phyloP scores from a whole-genome alignment of 2,113 vertebrate genomes.

The Heptranchias perlo region DNA sequence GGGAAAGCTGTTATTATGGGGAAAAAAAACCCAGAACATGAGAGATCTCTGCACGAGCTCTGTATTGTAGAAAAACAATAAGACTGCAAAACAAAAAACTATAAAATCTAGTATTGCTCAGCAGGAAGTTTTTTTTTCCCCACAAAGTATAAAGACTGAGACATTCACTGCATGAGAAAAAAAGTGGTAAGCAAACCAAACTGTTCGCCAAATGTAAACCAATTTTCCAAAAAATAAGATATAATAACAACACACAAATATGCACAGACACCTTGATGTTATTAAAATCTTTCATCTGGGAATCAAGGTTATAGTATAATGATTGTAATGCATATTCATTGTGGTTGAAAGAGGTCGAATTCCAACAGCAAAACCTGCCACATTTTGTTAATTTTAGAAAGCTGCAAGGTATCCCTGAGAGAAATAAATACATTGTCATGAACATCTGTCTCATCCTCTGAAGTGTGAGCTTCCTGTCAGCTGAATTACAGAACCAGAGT shows the following conservation, averaged over 20 bases:
- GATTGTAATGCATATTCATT: neutral
- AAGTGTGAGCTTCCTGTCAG: no score
- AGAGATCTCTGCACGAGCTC: neutral
- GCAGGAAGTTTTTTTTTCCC: neutral
- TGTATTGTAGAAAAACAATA: neutral
- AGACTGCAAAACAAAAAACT: neutral
- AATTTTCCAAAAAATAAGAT: neutral
- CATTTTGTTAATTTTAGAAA: neutral
- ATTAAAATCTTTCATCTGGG: neutral
- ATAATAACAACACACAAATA: neutral
- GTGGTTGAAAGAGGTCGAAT: neutral
- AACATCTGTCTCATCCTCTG: neutral
- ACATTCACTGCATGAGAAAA: neutral
- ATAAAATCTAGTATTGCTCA: neutral
- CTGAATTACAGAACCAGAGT: neutral
- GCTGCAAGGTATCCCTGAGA: neutral
- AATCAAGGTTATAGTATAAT: neutral
- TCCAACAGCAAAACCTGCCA: neutral
- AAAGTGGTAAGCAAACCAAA: neutral
- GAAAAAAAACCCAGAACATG: neutral
- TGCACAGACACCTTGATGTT: neutral
- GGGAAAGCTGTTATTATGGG: no score
- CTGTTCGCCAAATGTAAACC: neutral
- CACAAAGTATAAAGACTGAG: neutral
- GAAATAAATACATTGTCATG: no score